Evolutionary conservation across 2,888 invertebrate species (phyloP).

Genomic region (Dryobota labecula): DNA sequence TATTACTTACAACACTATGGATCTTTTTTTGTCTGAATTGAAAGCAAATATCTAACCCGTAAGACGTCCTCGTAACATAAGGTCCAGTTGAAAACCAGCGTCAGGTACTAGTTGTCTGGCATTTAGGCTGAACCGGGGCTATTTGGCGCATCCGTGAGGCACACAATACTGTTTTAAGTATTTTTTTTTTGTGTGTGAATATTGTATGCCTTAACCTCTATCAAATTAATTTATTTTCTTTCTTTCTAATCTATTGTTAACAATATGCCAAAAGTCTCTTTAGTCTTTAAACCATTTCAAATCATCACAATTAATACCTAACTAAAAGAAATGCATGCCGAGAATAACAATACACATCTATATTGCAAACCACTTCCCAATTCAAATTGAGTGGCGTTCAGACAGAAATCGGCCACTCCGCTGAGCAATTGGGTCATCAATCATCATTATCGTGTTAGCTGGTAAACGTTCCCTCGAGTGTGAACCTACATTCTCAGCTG

Average conservation of each 20-base stretch:
- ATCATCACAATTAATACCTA: slow-evolving; percentile 4
- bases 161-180: too few relatives aligned
- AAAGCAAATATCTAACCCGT: background rate
- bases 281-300: background rate
- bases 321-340: background rate
- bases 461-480: slow-evolving; percentile 17
- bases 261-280: background rate
- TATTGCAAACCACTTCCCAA: slow-evolving; percentile 5
- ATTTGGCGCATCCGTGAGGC: too few relatives aligned
- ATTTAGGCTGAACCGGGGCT: too few relatives aligned
- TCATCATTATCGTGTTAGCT: slow-evolving; percentile 52
- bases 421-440: slow-evolving; percentile 38
- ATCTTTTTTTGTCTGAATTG: too few relatives aligned
- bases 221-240: too few relatives aligned
- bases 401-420: slow-evolving; percentile 32
- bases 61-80: too few relatives aligned
- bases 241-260: background rate
- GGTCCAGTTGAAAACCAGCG: too few relatives aligned
- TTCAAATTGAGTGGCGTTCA: slow-evolving; percentile 34
- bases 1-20: too few relatives aligned
- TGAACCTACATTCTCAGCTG: slow-evolving; percentile 32
- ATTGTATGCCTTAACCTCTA: too few relatives aligned
- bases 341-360: background rate
- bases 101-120: too few relatives aligned
- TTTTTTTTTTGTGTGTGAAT: too few relatives aligned